phyloP scores from a whole-genome alignment of 2,797 vertebrate genomes.

The Capromys pilorides region DNA sequence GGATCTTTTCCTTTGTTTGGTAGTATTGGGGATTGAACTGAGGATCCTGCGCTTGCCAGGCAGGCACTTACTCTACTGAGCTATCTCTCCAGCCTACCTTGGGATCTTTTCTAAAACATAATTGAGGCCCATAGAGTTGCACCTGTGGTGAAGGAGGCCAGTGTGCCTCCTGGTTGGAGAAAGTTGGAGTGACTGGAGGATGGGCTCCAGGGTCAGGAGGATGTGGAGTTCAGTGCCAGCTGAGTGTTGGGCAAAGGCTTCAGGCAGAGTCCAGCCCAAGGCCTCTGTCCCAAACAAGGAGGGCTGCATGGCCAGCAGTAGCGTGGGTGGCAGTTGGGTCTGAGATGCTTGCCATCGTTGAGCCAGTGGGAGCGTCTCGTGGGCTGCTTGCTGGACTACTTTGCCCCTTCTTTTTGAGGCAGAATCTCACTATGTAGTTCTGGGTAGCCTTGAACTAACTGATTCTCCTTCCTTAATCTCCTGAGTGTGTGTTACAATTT shows the following conservation, averaged over 20 bases:
- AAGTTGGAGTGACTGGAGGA: neutral
- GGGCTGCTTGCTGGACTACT: neutral
- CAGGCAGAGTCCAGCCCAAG: neutral
- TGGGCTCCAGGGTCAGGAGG: neutral
- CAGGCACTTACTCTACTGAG: too few relatives aligned
- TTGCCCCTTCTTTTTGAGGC: neutral
- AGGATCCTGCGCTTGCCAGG: too few relatives aligned
- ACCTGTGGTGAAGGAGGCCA: neutral
- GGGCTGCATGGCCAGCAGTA: neutral
- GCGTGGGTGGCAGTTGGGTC: neutral
- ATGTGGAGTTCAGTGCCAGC: neutral
- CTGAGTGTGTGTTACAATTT: neutral
- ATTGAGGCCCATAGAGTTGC: neutral
- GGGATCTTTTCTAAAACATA: constrained; percentile 30
- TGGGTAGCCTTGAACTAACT: neutral
- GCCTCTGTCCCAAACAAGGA: neutral
- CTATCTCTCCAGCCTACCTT: neutral
- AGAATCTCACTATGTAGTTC: neutral
- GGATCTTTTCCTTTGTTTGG: neutral
- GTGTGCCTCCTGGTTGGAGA: too few relatives aligned
- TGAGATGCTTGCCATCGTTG: neutral
- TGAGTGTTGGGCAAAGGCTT: neutral
- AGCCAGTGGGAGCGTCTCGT: neutral
- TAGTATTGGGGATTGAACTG: too few relatives aligned
- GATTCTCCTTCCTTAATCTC: neutral